A percentile compares a stretch with the other conserved stretches of the same genome.
phyloP scores from a whole-genome alignment of 2,797 vertebrate species.

The Tenualosa ilisha region DNA sequence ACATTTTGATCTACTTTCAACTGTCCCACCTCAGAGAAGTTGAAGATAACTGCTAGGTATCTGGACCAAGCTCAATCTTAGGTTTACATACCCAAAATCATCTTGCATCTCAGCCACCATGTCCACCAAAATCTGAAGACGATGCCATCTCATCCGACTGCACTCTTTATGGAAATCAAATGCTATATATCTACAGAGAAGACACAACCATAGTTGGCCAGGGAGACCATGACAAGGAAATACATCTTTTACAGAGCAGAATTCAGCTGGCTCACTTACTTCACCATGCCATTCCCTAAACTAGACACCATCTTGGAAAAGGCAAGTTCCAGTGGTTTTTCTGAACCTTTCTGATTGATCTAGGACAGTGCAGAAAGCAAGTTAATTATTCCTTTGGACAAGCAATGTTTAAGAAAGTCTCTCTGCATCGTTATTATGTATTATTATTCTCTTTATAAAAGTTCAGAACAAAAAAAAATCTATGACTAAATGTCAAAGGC shows the following conservation, averaged over 20 bases:
- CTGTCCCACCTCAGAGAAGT: no score
- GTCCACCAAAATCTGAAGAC: slow-evolving; percentile 88
- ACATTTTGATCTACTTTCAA: no score
- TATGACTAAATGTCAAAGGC: background rate
- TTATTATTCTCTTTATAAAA: background rate
- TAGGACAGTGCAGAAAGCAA: slow-evolving; percentile 48
- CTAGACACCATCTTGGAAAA: slow-evolving; percentile 88
- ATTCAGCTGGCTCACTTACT: slow-evolving; percentile 66
- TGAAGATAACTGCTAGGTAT: no score
- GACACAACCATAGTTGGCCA: background rate
- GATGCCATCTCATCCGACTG: slow-evolving; percentile 93
- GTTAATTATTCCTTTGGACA: background rate
- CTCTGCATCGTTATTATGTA: no score
- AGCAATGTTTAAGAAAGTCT: background rate
- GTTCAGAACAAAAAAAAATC: background rate
- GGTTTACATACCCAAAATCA: slow-evolving; percentile 81
- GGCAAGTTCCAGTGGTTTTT: slow-evolving; percentile 88
- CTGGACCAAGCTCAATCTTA: background rate
- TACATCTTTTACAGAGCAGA: background rate
- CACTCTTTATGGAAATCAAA: slow-evolving; percentile 99
- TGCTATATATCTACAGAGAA: slow-evolving; percentile 79
- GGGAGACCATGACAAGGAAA: background rate
- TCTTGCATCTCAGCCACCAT: slow-evolving; percentile 85
- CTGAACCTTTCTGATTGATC: slow-evolving; percentile 96
- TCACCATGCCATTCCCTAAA: slow-evolving; percentile 89